A percentile compares a stretch with the other conserved stretches of the same genome.
These are phyloP conservation scores for Cassiopea andromeda DNA, from an alignment of 30 jellyfish, hydroid and myxozoan species.

Conservation along the genomic window DNA sequence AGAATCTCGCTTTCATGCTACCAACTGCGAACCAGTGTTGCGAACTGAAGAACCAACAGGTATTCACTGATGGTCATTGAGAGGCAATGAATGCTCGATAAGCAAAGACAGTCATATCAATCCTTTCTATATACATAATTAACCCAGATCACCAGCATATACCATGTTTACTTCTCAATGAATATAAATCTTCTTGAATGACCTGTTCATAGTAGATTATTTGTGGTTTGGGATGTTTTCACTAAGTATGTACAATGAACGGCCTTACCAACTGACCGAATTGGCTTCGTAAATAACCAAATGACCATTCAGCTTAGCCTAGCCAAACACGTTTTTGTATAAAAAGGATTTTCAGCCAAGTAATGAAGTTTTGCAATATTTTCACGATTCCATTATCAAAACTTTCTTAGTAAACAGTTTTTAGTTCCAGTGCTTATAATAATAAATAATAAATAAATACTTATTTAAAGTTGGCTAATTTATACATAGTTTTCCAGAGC, in stretches of 20 bases:
- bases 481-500: too few relatives aligned
- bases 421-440: too few relatives aligned
- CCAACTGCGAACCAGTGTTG: constrained; percentile 55
- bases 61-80: constrained; percentile 26
- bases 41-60: constrained; percentile 25
- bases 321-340: too few relatives aligned
- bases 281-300: neutral
- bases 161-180: neutral
- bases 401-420: too few relatives aligned
- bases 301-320: too few relatives aligned
- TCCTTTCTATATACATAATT: constrained; percentile 10
- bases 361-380: too few relatives aligned
- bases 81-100: constrained; percentile 38
- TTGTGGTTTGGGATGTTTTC: neutral
- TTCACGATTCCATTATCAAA: too few relatives aligned
- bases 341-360: too few relatives aligned
- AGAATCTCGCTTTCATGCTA: constrained; percentile 29
- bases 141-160: neutral
- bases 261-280: neutral
- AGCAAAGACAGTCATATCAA: constrained; percentile 42
- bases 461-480: too few relatives aligned
- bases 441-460: too few relatives aligned
- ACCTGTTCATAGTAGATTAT: neutral
- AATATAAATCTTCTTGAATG: neutral
- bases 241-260: neutral